A percentile compares a stretch with the other conserved stretches of the same genome.
Conservation (phyloP, 92 coral and sea anemone species). For the Umimayanthus kanabou region DNA sequence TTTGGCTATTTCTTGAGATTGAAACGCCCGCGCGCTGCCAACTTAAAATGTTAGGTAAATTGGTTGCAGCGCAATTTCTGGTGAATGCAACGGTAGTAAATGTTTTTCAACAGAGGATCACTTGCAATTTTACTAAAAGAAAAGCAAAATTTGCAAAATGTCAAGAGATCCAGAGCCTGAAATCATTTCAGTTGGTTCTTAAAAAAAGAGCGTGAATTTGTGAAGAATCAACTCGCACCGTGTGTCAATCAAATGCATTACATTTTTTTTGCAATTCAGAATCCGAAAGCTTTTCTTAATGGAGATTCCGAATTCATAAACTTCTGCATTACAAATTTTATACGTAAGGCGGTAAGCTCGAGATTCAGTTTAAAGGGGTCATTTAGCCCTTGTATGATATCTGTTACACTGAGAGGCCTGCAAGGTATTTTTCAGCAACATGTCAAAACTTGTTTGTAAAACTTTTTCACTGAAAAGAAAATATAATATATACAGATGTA, state of each 20-base stretch:
- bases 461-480: background rate
- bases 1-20: too few species aligned
- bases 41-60: too few species aligned
- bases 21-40: too few species aligned
- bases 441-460: background rate
- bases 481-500: constrained; percentile 17
- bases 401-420: background rate
- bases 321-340: too few species aligned
- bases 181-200: too few species aligned
- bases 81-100: too few species aligned
- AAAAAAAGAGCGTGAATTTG: background rate
- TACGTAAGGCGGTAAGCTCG: background rate
- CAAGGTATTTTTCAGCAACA: background rate
- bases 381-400: background rate
- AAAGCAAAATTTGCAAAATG: too few species aligned
- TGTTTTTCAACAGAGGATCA: background rate
- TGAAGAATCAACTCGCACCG: background rate
- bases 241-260: background rate
- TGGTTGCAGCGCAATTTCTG: too few species aligned
- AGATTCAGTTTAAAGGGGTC: background rate
- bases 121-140: background rate
- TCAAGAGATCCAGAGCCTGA: background rate
- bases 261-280: background rate
- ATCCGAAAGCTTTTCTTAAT: background rate
- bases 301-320: background rate